Evolutionary conservation across 2,888 invertebrate genomes (phyloP), one percentile per base, ranked within the genome.

Genomic region (Micropterix aruncella): DNA sequence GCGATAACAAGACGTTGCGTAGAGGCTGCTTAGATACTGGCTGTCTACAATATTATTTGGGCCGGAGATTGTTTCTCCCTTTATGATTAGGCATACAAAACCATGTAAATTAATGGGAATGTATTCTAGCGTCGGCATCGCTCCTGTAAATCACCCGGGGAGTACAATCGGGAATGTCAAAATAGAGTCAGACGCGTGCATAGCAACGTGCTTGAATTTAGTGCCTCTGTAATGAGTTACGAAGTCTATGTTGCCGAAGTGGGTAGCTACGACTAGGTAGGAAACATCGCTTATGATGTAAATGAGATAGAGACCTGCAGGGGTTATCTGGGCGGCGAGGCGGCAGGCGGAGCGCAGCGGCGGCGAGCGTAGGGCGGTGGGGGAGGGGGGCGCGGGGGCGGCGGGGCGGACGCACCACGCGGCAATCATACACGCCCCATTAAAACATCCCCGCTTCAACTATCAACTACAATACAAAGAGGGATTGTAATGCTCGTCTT

Each of bases 361-460:
- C 5, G 27, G 5, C 12, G 27, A 12, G 27, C 7, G 27, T 27
- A 12, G 27, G 27, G 27, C 16, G 14, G 38, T 5, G 15, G 27
- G 18, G 19, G 44, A 16, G 27, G 19, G 18, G 16, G 40, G 16
- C 27, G 38, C 41, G 27, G 5, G 27, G 27, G 27, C 7, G 18
- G 14, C 19, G 16, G 15, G 27, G 18, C 16, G 44, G 16, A 27
- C 14, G 18, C 15, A 19, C 18, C 27, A 16, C 41, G 37, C 37
- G 37, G 42, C 42, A 40, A 44, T 44, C 44, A 44, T 44, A 41
- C 44, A 44, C 44, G 44, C 44, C 44, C 44, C 44, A 44, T 44
- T 44, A 44, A 44, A 44, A 44, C 44, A 41, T 44, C 37, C 44
- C 44, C 44, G 44, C 44, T 44, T 44, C 44, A 44, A 44, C 44